Percentiles rank a stretch among this genome's conserved stretches.
Evolutionary conservation across 2,888 invertebrate species (phyloP).

Genomic region (Pilophorus perplexus): DNA sequence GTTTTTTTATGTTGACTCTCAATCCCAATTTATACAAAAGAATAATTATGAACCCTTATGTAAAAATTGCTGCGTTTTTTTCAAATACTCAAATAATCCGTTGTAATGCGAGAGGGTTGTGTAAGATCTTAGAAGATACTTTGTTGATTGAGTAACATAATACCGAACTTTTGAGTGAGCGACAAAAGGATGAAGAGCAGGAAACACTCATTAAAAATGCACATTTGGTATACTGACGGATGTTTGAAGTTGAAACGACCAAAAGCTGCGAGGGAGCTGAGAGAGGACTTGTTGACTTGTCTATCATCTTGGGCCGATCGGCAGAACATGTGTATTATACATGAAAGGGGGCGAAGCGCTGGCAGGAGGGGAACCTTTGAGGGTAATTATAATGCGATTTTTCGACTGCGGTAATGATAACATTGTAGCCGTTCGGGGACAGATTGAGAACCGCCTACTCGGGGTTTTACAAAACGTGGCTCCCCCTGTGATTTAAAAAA

Average conservation of each 20-base stretch:
- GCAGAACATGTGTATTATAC: constrained; percentile 20
- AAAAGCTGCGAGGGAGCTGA: neutral
- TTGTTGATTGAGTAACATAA: too few species aligned
- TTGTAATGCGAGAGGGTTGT: too few species aligned
- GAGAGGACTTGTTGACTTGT: constrained; percentile 31
- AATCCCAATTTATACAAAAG: too few species aligned
- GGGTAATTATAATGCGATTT: constrained; percentile 41
- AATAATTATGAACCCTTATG: too few species aligned
- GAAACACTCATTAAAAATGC: constrained; percentile 31
- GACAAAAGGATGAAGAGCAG: too few species aligned
- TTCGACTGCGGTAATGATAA: constrained; percentile 40
- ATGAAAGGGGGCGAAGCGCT: too few species aligned
- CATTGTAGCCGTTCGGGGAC: constrained; percentile 27
- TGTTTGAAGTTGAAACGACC: constrained; percentile 12
- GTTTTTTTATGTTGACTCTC: too few species aligned
- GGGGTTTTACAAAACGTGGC: too few species aligned
- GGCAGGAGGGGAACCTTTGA: neutral
- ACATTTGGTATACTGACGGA: constrained; percentile 32
- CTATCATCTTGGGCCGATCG: constrained; percentile 14
- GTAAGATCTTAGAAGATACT: too few species aligned
- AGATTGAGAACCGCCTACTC: neutral
- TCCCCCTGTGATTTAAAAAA: constrained; percentile 23
- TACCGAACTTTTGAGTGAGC: too few species aligned
- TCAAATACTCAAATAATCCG: too few species aligned
- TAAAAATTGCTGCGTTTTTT: too few species aligned